Evolutionary conservation across 2,113 vertebrate species (phyloP).

Genomic region (Bucco capensis): DNA sequence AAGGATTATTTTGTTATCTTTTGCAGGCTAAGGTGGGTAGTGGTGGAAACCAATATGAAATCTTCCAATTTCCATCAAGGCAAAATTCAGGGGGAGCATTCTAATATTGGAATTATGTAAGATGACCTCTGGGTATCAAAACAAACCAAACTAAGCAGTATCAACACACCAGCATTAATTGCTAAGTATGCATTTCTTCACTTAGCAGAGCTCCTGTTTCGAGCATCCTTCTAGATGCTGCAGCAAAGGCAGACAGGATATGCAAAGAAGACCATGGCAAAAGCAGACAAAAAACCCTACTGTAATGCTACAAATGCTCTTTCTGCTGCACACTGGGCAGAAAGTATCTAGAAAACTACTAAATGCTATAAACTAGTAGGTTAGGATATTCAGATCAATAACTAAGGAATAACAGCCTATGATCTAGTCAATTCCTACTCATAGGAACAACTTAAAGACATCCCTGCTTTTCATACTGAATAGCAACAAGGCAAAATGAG

Average conservation of each 20-base stretch:
- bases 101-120: not conserved
- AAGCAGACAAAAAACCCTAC: not conserved
- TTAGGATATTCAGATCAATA: not conserved
- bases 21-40: accelerated
- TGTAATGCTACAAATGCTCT: not conserved
- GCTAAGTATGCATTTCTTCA: not conserved
- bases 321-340: not conserved
- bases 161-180: not conserved
- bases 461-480: not conserved
- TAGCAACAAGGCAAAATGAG: not conserved
- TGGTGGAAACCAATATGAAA: not conserved
- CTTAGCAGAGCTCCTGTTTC: not conserved
- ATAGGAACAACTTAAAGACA: not conserved
- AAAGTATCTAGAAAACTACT: not conserved
- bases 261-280: not conserved
- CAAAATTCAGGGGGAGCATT: not conserved
- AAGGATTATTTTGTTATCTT: not conserved
- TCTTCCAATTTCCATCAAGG: not conserved
- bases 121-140: not conserved
- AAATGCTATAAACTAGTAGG: not conserved
- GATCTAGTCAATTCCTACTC: not conserved
- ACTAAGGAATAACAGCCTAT: not conserved
- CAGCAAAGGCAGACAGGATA: not conserved
- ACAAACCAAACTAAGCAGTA: not conserved
- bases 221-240: not conserved